Percentiles rank a stretch among this genome's conserved stretches.
These are phyloP conservation scores for Hypselothyrea guttata DNA, from an alignment of 2,888 invertebrate genomes.

Conservation along the genomic window DNA sequence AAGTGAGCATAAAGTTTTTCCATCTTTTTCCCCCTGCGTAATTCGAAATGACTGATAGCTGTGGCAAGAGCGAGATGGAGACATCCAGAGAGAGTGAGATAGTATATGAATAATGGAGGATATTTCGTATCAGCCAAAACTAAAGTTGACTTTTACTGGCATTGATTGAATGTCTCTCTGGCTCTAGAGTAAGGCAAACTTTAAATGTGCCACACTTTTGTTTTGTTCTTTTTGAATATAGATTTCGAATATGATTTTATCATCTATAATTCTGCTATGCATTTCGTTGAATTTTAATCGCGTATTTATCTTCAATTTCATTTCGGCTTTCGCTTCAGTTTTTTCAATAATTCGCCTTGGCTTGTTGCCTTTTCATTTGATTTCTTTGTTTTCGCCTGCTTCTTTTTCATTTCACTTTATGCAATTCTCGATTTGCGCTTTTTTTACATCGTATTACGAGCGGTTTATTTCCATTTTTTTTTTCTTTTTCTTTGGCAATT, in stretches of 20 bases:
- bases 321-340: conserved; percentile 11
- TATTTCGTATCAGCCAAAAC: conserved; percentile 53
- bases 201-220: not conserved
- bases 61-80: conserved; percentile 3
- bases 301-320: conserved; percentile 10
- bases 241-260: too few species aligned
- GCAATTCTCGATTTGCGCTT: conserved; percentile 21
- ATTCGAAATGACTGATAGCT: conserved; percentile 40
- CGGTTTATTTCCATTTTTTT: too few species aligned
- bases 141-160: conserved; percentile 56
- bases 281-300: conserved; percentile 9
- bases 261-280: conserved; percentile 1
- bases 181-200: not conserved
- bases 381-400: conserved; percentile 1
- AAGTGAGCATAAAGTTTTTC: conserved; percentile 59
- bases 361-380: conserved; percentile 23
- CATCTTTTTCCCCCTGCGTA: conserved; percentile 23
- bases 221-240: not conserved
- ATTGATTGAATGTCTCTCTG: conserved; percentile 43
- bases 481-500: conserved; percentile 15
- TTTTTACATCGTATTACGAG: too few species aligned
- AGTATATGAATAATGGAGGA: conserved; percentile 48
- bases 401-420: conserved; percentile 12
- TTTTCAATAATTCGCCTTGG: conserved; percentile 9
- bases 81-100: not conserved